Evolutionary conservation across 2,888 invertebrate genomes (phyloP).

Genomic region (Dione vanillae): DNA sequence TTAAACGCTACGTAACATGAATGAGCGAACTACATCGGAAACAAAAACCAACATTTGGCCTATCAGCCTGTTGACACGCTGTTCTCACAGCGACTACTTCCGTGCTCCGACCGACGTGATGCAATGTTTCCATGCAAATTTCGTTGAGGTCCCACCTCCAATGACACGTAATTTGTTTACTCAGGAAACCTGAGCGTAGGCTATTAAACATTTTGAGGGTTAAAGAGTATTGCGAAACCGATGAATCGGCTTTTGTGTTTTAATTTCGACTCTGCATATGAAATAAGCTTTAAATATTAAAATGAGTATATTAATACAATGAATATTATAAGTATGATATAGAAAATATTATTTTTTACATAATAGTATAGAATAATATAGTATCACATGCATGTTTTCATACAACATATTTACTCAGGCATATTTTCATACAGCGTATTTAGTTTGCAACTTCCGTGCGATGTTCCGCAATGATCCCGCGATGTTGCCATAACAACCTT

Average conservation of each 20-base stretch:
- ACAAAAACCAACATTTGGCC: slow-evolving; percentile 57
- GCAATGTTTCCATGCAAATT: slow-evolving; percentile 58
- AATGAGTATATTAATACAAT: background rate
- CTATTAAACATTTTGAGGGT: slow-evolving; percentile 20
- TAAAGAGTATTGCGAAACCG: slow-evolving; percentile 21
- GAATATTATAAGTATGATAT: background rate
- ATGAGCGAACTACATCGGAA: background rate
- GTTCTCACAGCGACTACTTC: slow-evolving; percentile 62
- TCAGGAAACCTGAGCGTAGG: slow-evolving; percentile 29
- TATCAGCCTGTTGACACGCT: slow-evolving; percentile 64
- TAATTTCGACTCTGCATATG: background rate
- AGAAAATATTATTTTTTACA: background rate
- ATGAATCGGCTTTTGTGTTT: slow-evolving; percentile 1
- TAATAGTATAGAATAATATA: background rate
- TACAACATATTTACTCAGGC: slow-evolving; percentile 4
- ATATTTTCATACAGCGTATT: too few relatives aligned
- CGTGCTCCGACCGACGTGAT: slow-evolving; percentile 56
- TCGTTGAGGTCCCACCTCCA: slow-evolving; percentile 44
- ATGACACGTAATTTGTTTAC: slow-evolving; percentile 42
- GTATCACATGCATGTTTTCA: background rate
- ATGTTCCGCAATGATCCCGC: slow-evolving; percentile 19
- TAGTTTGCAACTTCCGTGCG: background rate
- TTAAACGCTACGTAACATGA: background rate
- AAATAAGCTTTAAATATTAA: slow-evolving; percentile 5
- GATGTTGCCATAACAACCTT: slow-evolving; percentile 1